phyloP scores from a whole-genome alignment of 2,888 invertebrate species.

The Alentia gelatinosa region DNA sequence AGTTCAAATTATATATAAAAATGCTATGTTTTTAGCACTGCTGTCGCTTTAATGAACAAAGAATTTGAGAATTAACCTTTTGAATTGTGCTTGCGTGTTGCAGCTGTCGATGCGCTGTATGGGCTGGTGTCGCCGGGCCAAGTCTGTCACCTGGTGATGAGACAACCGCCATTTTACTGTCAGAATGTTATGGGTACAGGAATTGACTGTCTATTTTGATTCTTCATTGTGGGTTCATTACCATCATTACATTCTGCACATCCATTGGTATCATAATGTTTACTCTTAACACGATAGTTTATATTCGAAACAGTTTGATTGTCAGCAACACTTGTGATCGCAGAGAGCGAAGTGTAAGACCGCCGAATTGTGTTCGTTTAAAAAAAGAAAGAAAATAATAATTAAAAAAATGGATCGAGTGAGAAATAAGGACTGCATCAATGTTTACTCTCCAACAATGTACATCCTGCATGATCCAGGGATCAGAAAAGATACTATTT shows the following conservation, averaged over 20 bases:
- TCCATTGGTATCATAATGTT: not conserved
- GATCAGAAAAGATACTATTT: too few species aligned
- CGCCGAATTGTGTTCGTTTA: too few species aligned
- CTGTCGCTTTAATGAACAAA: not conserved
- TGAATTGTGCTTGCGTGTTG: slow-evolving; percentile 68
- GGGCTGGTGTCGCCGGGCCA: slow-evolving; percentile 71
- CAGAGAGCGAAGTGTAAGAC: too few species aligned
- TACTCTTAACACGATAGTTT: too few species aligned
- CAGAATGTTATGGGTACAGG: not conserved
- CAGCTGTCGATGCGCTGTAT: slow-evolving; percentile 69
- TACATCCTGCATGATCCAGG: too few species aligned
- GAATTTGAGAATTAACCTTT: slow-evolving; percentile 68
- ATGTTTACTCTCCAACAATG: too few species aligned
- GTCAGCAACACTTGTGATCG: too few species aligned
- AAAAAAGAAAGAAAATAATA: too few species aligned
- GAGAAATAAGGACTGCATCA: too few species aligned
- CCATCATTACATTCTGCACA: not conserved
- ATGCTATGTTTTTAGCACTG: not conserved
- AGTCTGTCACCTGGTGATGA: slow-evolving; percentile 70
- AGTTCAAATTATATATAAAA: not conserved
- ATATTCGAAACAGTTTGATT: too few species aligned
- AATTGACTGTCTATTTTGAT: not conserved
- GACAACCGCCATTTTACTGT: too few species aligned
- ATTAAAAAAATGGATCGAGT: too few species aligned
- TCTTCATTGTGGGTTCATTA: not conserved